phyloP scores from a whole-genome alignment of 2,113 vertebrate species.

The Hippocampus mohnikei region DNA sequence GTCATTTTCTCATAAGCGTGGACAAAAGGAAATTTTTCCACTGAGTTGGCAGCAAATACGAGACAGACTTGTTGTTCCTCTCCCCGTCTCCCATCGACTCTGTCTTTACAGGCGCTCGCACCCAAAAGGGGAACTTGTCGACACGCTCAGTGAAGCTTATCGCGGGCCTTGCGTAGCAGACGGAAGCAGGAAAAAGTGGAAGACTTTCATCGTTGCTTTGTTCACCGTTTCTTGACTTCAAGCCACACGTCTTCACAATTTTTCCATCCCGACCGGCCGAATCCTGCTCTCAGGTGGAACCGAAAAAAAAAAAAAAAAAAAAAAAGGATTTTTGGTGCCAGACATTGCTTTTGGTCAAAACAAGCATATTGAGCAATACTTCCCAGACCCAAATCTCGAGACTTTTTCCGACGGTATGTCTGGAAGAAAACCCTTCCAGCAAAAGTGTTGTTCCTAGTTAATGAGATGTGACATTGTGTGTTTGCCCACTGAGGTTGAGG shows the following conservation, averaged over 20 bases:
- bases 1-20: constrained; percentile 32
- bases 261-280: constrained; percentile 10
- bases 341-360: constrained; percentile 36
- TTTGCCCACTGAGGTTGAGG: constrained; percentile 37
- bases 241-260: constrained; percentile 1
- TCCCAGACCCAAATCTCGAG: constrained; percentile 39
- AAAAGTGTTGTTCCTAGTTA: constrained; percentile 33
- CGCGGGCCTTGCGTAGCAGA: constrained; percentile 18
- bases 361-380: constrained; percentile 43
- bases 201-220: constrained; percentile 4
- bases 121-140: constrained; percentile 30
- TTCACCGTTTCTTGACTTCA: constrained; percentile 16
- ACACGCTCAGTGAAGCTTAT: constrained; percentile 41
- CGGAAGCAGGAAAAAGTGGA: constrained; percentile 14
- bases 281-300: constrained; percentile 30
- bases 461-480: constrained; percentile 42
- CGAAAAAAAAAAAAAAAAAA: constrained; percentile 2
- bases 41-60: constrained; percentile 57
- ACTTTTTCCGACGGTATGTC: constrained; percentile 38
- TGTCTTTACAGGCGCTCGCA: constrained; percentile 44
- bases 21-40: constrained; percentile 67
- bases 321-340: constrained; percentile 26
- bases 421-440: constrained; percentile 30
- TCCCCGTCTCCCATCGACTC: constrained; percentile 63
- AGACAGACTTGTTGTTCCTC: constrained; percentile 67